Evolutionary conservation across 2,888 invertebrate genomes (phyloP), one percentile per base, ranked within the genome.

Genomic region (Conchocele bisecta): DNA sequence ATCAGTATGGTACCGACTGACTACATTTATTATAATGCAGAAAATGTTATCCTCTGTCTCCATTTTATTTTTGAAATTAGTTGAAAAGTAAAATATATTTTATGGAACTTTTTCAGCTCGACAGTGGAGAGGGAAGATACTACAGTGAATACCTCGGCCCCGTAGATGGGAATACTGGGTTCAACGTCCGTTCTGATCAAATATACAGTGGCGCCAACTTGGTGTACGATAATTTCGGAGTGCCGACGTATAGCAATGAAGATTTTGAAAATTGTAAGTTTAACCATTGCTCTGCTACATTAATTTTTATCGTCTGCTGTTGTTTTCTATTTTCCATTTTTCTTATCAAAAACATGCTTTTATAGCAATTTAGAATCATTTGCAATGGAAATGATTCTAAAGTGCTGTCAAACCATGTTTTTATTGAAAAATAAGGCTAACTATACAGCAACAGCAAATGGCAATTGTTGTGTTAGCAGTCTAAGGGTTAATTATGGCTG

Each of bases 41-140:
- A n/a, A n/a, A n/a, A n/a, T n/a, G n/a, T n/a, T n/a, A n/a, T n/a
- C n/a, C n/a, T n/a, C n/a, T n/a, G n/a, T n/a, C n/a, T n/a, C n/a
- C n/a, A n/a, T n/a, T n/a, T n/a, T n/a, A n/a, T n/a, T n/a, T n/a
- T n/a, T n/a, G n/a, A n/a, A n/a, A n/a, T n/a, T n/a, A n/a, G n/a
- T n/a, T n/a, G n/a, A n/a, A n/a, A n/a, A n/a, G n/a, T n/a, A n/a
- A n/a, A n/a, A n/a, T n/a, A n/a, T n/a, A n/a, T n/a, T n/a, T n/a
- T n/a, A n/a, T n/a, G n/a, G n/a, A n/a, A n/a, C n/a, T n/a, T n/a
- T n/a, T n/a, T n/a, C n/a, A n/a, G n/a, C n/a, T 98, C 77, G 98
- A 99, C 89, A 97, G 97, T 2, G 98, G 98, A 0, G 98, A 98
- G 92, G 98, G 98, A 0, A 69, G 83, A 11, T 86, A 83, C 75